Percentiles rank a stretch among this genome's conserved stretches.
These are phyloP conservation scores for Diabrotica undecimpunctata DNA, from an alignment of 1,140 invertebrate genomes.

Conservation along the genomic window DNA sequence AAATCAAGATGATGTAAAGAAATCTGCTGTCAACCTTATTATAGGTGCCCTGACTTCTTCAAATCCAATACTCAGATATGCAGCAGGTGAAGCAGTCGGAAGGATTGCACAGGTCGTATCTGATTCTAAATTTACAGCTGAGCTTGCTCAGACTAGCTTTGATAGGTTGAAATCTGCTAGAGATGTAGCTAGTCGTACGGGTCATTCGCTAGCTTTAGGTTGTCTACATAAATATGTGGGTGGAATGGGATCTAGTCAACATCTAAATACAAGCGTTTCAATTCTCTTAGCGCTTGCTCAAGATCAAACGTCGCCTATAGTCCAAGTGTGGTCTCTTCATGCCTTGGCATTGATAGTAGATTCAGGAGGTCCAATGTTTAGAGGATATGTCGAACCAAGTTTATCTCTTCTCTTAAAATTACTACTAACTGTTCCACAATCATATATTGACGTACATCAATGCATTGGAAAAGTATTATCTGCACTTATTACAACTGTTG, in stretches of 20 bases:
- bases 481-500: constrained; percentile 94
- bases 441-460: constrained; percentile 88
- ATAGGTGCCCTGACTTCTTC: constrained; percentile 75
- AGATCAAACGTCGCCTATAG: constrained; percentile 82
- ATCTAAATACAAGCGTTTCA: constrained; percentile 89
- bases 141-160: constrained; percentile 87
- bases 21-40: constrained; percentile 77
- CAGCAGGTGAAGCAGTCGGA: constrained; percentile 84
- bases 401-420: constrained; percentile 85
- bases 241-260: constrained; percentile 86
- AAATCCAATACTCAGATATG: constrained; percentile 83
- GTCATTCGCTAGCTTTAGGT: constrained; percentile 89
- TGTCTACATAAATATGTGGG: constrained; percentile 88
- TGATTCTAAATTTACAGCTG: constrained; percentile 83
- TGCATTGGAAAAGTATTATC: constrained; percentile 91
- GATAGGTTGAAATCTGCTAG: constrained; percentile 82
- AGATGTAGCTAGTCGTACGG: constrained; percentile 84
- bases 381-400: constrained; percentile 93
- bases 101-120: constrained; percentile 83
- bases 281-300: constrained; percentile 92
- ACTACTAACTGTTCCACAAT: constrained; percentile 82
- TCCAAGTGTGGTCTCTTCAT: constrained; percentile 96
- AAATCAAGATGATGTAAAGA: constrained; percentile 87
- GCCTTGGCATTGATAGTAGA: constrained; percentile 93
- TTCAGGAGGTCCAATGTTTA: constrained; percentile 97